Conservation (phyloP, 2,888 invertebrate genomes). For the Stenchaetothrips biformis region DNA sequence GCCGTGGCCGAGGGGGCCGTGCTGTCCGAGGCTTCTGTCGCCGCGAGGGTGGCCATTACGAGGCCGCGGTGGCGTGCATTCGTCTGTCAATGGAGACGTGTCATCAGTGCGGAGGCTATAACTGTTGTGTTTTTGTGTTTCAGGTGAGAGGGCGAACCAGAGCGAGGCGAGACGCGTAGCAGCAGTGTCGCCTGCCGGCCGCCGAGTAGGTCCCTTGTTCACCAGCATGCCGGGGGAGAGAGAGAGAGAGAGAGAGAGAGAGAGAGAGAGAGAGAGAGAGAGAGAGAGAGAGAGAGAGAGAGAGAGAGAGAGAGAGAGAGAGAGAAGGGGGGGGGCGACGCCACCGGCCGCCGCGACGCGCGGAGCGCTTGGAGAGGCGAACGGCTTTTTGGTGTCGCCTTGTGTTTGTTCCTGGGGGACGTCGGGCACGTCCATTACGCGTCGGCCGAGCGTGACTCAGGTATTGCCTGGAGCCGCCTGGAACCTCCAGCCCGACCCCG, state of each 20-base stretch:
- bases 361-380: too few relatives aligned
- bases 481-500: background rate
- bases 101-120: background rate
- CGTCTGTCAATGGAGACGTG: background rate
- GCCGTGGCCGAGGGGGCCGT: background rate
- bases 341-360: background rate
- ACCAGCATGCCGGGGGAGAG: background rate
- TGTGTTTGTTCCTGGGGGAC: background rate
- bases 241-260: background rate
- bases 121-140: background rate
- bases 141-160: background rate
- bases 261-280: background rate
- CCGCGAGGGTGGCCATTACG: background rate
- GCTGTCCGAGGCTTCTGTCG: background rate
- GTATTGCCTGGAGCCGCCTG: background rate
- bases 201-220: background rate
- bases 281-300: background rate
- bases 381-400: slow-evolving; percentile 5
- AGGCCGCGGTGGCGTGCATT: background rate
- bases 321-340: background rate
- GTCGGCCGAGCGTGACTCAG: too few relatives aligned
- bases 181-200: background rate
- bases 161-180: too few relatives aligned
- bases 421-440: too few relatives aligned
- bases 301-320: background rate